phyloP scores from a whole-genome alignment of 1,140 invertebrate genomes.

The Uloborus diversus region DNA sequence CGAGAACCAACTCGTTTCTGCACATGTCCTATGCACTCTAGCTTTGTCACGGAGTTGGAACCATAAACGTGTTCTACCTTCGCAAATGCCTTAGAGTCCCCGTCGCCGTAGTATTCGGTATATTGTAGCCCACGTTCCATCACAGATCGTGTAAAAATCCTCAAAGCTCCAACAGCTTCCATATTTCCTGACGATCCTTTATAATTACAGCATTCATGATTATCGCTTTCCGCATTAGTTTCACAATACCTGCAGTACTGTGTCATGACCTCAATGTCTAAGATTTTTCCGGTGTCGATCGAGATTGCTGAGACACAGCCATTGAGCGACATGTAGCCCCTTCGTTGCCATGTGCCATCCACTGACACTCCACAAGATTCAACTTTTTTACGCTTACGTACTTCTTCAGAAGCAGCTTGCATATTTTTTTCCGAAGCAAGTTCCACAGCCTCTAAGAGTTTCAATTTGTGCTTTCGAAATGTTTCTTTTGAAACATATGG shows the following conservation, averaged over 20 bases:
- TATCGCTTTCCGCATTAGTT: neutral
- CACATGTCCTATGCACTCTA: no score
- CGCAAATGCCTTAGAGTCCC: slow-evolving; percentile 5
- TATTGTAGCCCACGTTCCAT: neutral
- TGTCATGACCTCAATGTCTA: neutral
- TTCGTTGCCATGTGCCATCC: slow-evolving; percentile 1
- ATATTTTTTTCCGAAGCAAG: neutral
- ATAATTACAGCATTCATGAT: neutral
- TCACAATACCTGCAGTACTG: neutral
- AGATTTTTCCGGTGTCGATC: neutral
- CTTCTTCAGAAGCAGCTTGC: neutral
- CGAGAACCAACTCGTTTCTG: no score
- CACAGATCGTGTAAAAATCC: neutral
- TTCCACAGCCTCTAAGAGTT: neutral
- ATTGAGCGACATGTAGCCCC: neutral
- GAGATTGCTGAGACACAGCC: no score
- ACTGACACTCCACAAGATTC: neutral
- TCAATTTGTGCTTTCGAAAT: neutral
- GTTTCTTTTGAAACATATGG: neutral
- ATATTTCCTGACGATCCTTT: neutral
- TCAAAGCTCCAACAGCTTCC: slow-evolving; percentile 8
- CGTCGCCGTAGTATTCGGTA: neutral
- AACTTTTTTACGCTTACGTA: neutral
- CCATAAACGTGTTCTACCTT: no score
- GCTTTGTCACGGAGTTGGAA: no score